phyloP scores from a whole-genome alignment of 2,888 invertebrate species.

The Caenorhabditis panamensis region DNA sequence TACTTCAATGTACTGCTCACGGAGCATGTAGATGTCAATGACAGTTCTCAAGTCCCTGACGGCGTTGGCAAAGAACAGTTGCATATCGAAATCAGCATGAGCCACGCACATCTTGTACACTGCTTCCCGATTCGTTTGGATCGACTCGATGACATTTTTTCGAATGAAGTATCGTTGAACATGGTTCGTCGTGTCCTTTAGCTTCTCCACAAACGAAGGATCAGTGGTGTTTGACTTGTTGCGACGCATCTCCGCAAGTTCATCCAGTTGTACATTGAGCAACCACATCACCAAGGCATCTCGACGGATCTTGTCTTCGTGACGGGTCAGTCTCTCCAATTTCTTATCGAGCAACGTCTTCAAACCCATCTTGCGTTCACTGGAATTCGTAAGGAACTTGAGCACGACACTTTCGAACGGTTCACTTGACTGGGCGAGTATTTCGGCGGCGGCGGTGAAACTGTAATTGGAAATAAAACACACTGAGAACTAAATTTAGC shows the following conservation, averaged over 20 bases:
- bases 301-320: conserved; percentile 85
- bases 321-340: conserved; percentile 85
- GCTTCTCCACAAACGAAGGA: conserved; percentile 23
- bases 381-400: conserved; percentile 65
- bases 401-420: conserved; percentile 91
- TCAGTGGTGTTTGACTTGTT: conserved; percentile 20
- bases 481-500: background rate
- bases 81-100: conserved; percentile 93
- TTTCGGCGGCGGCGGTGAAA: conserved; percentile 85
- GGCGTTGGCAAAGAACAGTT: conserved; percentile 90
- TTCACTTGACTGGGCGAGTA: conserved; percentile 92
- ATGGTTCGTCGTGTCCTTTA: conserved; percentile 86
- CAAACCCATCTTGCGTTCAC: conserved; percentile 89
- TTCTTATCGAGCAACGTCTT: conserved; percentile 91
- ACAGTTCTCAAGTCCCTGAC: conserved; percentile 90
- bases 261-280: conserved; percentile 86
- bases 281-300: conserved; percentile 96
- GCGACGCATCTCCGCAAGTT: conserved; percentile 68
- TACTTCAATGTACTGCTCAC: conserved; percentile 85
- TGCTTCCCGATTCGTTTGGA: conserved; percentile 88
- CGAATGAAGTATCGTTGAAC: conserved; percentile 88
- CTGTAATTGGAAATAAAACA: conserved; percentile 49
- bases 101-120: conserved; percentile 93
- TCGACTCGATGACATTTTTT: conserved; percentile 88
- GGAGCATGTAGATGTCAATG: conserved; percentile 91